Evolutionary conservation across 2,888 invertebrate genomes (phyloP).

Genomic region (Ectemnius lituratus): DNA sequence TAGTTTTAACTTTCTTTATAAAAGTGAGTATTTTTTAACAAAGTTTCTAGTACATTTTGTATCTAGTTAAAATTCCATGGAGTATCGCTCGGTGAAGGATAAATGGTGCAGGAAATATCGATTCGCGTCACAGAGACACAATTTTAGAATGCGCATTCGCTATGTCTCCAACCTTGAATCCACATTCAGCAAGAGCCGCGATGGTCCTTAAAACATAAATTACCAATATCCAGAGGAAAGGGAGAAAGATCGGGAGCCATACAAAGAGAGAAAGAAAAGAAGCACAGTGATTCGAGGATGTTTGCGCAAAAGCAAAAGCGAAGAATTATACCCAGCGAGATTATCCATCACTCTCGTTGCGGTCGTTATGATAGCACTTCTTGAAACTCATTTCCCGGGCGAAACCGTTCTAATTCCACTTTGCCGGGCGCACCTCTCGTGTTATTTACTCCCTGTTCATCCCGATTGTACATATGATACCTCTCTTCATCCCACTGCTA

Average conservation of each 20-base stretch:
- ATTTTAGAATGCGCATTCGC: background rate
- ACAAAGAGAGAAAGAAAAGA: too few relatives aligned
- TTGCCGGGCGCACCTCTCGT: background rate
- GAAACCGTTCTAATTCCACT: background rate
- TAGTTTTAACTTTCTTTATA: too few relatives aligned
- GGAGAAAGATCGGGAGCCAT: too few relatives aligned
- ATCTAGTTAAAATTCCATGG: too few relatives aligned
- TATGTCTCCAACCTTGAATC: background rate
- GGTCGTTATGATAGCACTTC: constrained; percentile 1
- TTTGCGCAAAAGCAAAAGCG: background rate
- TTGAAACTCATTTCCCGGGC: background rate
- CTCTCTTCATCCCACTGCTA: too few relatives aligned
- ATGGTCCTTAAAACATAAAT: constrained; percentile 1
- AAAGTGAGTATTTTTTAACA: too few relatives aligned
- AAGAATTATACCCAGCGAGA: background rate
- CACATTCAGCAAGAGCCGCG: background rate
- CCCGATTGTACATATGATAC: too few relatives aligned
- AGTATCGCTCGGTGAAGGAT: too few relatives aligned
- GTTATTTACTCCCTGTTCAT: too few relatives aligned
- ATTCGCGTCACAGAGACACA: background rate
- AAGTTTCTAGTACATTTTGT: too few relatives aligned
- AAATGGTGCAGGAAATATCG: background rate
- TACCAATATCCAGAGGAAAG: background rate
- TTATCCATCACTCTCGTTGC: constrained; percentile 8
- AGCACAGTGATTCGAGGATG: too few relatives aligned